Evolutionary conservation across 2,888 invertebrate species (phyloP).

Genomic region (Sarcophaga caerulescens): DNA sequence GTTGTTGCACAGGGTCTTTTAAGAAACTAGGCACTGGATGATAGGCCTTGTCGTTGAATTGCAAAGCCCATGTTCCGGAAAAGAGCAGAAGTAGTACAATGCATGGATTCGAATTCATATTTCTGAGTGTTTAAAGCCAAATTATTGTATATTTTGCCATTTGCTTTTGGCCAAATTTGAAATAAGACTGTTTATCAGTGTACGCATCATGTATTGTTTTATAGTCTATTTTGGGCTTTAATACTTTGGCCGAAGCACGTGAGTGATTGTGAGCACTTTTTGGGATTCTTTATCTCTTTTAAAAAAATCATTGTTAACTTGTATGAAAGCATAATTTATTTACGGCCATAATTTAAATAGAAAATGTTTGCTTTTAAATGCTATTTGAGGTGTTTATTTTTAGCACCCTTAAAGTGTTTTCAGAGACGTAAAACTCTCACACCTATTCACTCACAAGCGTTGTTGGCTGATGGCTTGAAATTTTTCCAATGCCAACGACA

Average conservation of each 20-base stretch:
- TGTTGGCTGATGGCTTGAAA: too few relatives aligned
- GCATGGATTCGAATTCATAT: background rate
- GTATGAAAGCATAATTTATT: too few relatives aligned
- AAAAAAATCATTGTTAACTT: too few relatives aligned
- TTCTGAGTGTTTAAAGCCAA: background rate
- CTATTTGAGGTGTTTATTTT: too few relatives aligned
- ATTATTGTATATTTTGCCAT: background rate
- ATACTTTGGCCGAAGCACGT: background rate
- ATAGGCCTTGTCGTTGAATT: background rate
- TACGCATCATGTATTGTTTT: background rate
- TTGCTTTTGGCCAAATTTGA: background rate
- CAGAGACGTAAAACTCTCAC: too few relatives aligned
- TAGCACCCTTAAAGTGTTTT: too few relatives aligned
- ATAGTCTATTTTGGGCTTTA: background rate
- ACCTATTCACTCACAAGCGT: too few relatives aligned
- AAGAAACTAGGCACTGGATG: conserved; percentile 1
- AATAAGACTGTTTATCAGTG: background rate
- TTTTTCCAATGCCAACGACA: too few relatives aligned
- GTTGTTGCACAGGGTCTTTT: background rate
- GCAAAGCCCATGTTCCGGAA: background rate
- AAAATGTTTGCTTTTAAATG: too few relatives aligned
- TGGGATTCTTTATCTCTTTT: too few relatives aligned
- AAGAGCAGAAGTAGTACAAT: background rate
- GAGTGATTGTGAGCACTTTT: background rate
- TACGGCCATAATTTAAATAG: too few relatives aligned